Conservation (phyloP, 2,888 invertebrate genomes). For the Zhengitettix transpicula region DNA sequence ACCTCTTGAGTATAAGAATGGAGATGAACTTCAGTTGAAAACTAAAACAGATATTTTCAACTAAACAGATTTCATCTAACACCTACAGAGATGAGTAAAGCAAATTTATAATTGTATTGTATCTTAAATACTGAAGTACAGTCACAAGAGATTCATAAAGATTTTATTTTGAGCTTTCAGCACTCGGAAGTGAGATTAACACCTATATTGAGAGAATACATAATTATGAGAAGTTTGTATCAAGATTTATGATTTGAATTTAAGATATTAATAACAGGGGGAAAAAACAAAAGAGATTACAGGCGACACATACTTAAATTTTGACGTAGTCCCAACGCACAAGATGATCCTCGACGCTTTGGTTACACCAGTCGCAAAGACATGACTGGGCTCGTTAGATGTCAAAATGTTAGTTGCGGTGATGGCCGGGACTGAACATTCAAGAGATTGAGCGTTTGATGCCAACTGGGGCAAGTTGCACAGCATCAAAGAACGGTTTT, state of each 20-base stretch:
- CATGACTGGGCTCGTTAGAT: conserved; percentile 22
- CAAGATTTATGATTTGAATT: neutral
- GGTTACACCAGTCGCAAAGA: conserved; percentile 16
- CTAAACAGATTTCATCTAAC: no score
- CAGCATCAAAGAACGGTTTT: conserved; percentile 37
- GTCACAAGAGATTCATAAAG: no score
- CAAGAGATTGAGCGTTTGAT: conserved; percentile 30
- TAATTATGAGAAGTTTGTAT: neutral
- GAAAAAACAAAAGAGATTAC: neutral
- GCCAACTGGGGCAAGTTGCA: conserved; percentile 41
- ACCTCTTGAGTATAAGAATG: no score
- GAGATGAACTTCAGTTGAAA: no score
- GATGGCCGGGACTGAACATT: conserved; percentile 28
- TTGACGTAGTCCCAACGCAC: conserved; percentile 24
- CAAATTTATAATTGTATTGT: no score
- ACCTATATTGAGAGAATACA: neutral
- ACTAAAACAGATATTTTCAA: no score
- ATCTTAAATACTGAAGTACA: no score
- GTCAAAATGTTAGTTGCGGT: conserved; percentile 23
- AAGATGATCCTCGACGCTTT: conserved; percentile 13
- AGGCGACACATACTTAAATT: conserved; percentile 20
- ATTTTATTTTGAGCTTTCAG: no score
- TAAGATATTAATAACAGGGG: no score
- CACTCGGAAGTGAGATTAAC: neutral
- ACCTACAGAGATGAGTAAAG: no score